These are phyloP conservation scores for Forficula auricularia DNA, from an alignment of 1,140 invertebrate species.

Conservation along the genomic window DNA sequence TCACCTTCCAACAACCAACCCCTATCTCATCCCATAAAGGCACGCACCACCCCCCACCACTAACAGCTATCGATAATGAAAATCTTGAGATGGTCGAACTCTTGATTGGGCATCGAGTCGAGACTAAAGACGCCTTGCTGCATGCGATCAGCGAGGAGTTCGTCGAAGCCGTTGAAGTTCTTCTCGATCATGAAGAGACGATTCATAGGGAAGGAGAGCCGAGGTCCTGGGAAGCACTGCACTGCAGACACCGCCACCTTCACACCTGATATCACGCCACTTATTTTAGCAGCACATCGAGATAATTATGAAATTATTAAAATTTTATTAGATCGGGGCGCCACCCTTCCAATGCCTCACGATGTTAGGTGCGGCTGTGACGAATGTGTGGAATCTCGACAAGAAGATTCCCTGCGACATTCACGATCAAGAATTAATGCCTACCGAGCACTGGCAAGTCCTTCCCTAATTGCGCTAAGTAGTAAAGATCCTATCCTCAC, in stretches of 20 bases:
- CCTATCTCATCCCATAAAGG: too few species aligned
- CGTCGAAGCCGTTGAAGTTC: conserved; percentile 89
- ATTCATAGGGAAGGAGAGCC: conserved; percentile 60
- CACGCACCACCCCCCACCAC: conserved; percentile 65
- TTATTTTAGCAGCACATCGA: conserved; percentile 86
- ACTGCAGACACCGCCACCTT: conserved; percentile 83
- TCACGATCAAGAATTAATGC: conserved; percentile 82
- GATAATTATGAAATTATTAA: conserved; percentile 99
- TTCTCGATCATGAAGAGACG: conserved; percentile 81
- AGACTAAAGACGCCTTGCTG: conserved; percentile 83
- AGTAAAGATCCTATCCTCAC: conserved; percentile 94
- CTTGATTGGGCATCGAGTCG: conserved; percentile 69
- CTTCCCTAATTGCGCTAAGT: conserved; percentile 79
- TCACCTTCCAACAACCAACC: too few species aligned
- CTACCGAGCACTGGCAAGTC: conserved; percentile 78
- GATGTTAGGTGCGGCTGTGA: conserved; percentile 76
- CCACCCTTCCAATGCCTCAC: conserved; percentile 73
- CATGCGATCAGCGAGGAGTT: conserved; percentile 97
- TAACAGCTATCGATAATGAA: conserved; percentile 98
- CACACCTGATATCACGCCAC: conserved; percentile 89
- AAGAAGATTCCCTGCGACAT: conserved; percentile 71
- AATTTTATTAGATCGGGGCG: conserved; percentile 80
- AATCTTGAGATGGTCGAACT: conserved; percentile 97
- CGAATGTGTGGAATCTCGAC: conserved; percentile 69
- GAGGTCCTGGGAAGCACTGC: conserved; percentile 80